Evolutionary conservation across 30 jellyfish, hydroid and myxozoan genomes (phyloP).

Genomic region (Pseudorhiza aurosa): DNA sequence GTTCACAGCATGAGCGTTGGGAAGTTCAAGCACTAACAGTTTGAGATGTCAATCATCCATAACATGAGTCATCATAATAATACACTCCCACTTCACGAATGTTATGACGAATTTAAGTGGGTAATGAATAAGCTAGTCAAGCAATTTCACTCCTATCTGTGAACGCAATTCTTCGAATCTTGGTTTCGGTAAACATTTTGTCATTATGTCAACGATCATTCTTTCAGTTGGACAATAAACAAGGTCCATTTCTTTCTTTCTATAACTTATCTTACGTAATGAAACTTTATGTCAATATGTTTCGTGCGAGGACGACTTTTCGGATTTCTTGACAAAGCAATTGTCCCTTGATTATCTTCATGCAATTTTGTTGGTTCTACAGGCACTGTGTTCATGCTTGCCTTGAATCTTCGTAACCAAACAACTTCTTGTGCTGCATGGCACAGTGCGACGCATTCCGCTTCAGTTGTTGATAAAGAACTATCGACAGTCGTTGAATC

Average conservation of each 20-base stretch:
- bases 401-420: slow-evolving; percentile 17
- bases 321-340: slow-evolving; percentile 29
- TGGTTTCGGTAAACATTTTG: slow-evolving; percentile 21
- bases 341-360: slow-evolving; percentile 43
- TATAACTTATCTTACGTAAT: background rate
- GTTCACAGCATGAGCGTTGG: too few species aligned
- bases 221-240: slow-evolving; percentile 36
- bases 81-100: slow-evolving; percentile 21
- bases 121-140: background rate
- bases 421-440: slow-evolving; percentile 65
- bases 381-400: slow-evolving; percentile 11
- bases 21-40: too few species aligned
- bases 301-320: slow-evolving; percentile 32
- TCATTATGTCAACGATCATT: background rate
- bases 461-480: slow-evolving; percentile 58
- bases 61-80: too few species aligned
- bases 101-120: background rate
- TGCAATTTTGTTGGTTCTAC: background rate
- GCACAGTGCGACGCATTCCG: slow-evolving; percentile 44
- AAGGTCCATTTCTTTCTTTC: slow-evolving; percentile 9
- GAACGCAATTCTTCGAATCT: slow-evolving; percentile 5
- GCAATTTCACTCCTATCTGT: slow-evolving; percentile 11
- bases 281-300: slow-evolving; percentile 16
- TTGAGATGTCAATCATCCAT: too few species aligned
- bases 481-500: slow-evolving; percentile 19